These are phyloP conservation scores for Patella depressa DNA, from an alignment of 2,888 invertebrate genomes.

Conservation along the genomic window DNA sequence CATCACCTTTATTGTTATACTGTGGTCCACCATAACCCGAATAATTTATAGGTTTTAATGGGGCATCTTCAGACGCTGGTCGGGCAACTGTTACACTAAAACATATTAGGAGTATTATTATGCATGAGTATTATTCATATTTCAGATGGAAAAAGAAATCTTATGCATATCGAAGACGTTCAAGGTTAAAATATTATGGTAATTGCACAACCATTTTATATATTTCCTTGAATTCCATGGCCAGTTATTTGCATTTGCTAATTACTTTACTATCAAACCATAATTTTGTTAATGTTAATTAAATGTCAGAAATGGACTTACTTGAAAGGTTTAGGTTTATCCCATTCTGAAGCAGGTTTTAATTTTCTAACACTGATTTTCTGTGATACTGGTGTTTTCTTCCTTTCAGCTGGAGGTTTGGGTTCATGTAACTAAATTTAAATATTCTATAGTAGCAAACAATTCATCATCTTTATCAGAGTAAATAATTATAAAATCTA, in stretches of 20 bases:
- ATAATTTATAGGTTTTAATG: slow-evolving; percentile 60
- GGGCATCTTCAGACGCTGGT: slow-evolving; percentile 66
- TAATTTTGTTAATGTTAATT: no score
- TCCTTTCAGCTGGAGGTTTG: slow-evolving; percentile 47
- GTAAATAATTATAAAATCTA: no score
- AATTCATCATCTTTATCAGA: no score
- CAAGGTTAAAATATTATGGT: no score
- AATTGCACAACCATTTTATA: no score
- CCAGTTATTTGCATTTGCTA: no score
- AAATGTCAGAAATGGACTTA: slow-evolving; percentile 33
- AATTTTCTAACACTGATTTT: slow-evolving; percentile 59
- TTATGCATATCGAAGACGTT: no score
- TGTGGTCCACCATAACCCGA: slow-evolving; percentile 64
- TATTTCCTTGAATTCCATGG: no score
- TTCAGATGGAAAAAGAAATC: no score
- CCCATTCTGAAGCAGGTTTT: slow-evolving; percentile 56
- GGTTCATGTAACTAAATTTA: slow-evolving; percentile 46
- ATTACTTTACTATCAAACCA: no score
- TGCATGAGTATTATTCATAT: not conserved
- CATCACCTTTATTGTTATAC: slow-evolving; percentile 61
- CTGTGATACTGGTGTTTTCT: slow-evolving; percentile 41
- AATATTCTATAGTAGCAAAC: no score
- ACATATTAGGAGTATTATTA: not conserved
- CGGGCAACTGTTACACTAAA: slow-evolving; percentile 65
- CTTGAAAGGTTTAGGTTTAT: slow-evolving; percentile 58